Base-by-base conservation (phyloP, 2,797 vertebrate species). In the Pseudopleuronectes americanus region DNA sequence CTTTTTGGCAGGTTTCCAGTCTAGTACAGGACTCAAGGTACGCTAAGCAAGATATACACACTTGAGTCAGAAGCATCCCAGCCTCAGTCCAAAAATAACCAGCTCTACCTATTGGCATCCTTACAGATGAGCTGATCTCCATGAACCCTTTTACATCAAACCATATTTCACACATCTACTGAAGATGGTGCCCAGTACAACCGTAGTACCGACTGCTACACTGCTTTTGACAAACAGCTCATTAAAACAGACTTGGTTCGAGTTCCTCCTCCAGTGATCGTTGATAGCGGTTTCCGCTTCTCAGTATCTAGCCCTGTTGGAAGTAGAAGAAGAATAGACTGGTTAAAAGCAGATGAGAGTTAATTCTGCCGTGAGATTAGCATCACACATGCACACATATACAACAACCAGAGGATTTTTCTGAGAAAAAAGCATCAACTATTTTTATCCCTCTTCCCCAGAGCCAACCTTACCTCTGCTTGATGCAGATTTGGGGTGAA, bases 391-490 rank as follows among this genome's bases (percentile, higher is more conserved):
- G 64, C 71, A 77, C 66, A 59, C 66, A 71, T 14, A 71, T 38
- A 68, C 68, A 63, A 65, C 61, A 84, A 76, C 64, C 72, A 64
- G 75, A 81, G 79, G 77, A 79, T 84, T 80, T 81, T 48, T 74
- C 66, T 22, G 57, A 90, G 89, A 92, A 90, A 85, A 88, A 87
- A 90, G 72, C 85, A 70, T 71, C 3, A 0, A 31, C 78, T 91
- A 84, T 91, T 91, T 92, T 81, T 87, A 84, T 84, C 79, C 74
- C 12, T 64, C 48, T 67, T 81, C 84, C 83, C 82, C 71, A 71
- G 77, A 85, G 87, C 76, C 58, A 79, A 23, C 71, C 79, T 58
- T 79, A 85, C 85, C 85, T 91, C 52, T 83, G 77, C 71, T 68
- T 63, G 68, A 85, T 84, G 80, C 77, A 81, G 81, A 86, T 86